These are phyloP conservation scores for Toxotes chatareus DNA, from an alignment of 2,113 vertebrate species.

Conservation along the genomic window DNA sequence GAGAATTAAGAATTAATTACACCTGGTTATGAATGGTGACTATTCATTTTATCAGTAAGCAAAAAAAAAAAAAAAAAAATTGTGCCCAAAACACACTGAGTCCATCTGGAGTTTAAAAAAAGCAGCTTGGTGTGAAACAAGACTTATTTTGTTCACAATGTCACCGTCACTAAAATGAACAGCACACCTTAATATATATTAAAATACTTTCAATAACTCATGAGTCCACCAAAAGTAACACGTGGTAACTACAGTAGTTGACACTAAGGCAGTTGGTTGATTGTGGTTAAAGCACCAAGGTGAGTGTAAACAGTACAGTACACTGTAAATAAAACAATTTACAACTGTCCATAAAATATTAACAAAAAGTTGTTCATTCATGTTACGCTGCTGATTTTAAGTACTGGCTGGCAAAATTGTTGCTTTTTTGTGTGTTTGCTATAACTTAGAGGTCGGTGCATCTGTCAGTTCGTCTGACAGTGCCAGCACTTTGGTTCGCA, in stretches of 20 bases:
- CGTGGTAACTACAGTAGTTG: not conserved
- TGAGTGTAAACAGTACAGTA: not conserved
- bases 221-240: not conserved
- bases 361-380: not conserved
- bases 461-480: not conserved
- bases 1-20: too few species aligned
- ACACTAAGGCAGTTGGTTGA: not conserved
- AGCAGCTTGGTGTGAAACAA: not conserved
- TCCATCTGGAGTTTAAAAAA: not conserved
- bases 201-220: not conserved
- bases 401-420: not conserved
- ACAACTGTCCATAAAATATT: not conserved
- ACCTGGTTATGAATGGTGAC: too few species aligned
- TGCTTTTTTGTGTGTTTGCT: constrained; percentile 3
- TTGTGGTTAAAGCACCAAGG: not conserved
- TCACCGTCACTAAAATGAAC: not conserved
- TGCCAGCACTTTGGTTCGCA: constrained; percentile 45
- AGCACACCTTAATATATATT: not conserved
- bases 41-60: not conserved
- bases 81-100: not conserved
- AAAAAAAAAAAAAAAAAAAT: not conserved
- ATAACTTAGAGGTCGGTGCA: constrained; percentile 54
- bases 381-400: not conserved
- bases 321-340: not conserved
- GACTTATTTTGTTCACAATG: not conserved